These are phyloP conservation scores for Hypena proboscidalis DNA, from an alignment of 2,888 invertebrate species.

Conservation along the genomic window DNA sequence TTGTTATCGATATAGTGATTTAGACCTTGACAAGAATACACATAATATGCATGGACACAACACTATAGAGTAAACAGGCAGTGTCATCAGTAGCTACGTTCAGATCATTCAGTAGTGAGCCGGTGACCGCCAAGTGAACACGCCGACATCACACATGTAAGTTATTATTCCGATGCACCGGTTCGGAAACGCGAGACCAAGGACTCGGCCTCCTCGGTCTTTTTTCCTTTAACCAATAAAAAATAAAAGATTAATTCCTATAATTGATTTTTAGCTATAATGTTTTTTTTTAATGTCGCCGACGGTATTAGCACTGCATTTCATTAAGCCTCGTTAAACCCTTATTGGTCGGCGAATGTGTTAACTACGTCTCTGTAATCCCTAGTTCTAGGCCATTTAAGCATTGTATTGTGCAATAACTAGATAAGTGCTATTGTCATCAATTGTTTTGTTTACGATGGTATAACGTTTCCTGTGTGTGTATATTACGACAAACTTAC, in stretches of 20 bases:
- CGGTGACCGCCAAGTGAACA: constrained; percentile 47
- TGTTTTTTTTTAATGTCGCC: background rate
- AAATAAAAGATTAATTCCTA: no score
- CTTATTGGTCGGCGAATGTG: constrained; percentile 25
- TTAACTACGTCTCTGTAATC: constrained; percentile 16
- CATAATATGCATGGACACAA: constrained; percentile 32
- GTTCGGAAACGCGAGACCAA: constrained; percentile 33
- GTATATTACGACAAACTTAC: constrained; percentile 7
- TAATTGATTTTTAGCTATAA: no score
- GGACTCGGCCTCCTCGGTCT: constrained; percentile 34
- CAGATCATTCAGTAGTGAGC: constrained; percentile 46
- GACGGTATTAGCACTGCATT: background rate
- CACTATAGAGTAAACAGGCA: constrained; percentile 29
- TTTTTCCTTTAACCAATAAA: no score
- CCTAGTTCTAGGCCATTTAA: constrained; percentile 18
- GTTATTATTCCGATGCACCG: constrained; percentile 44
- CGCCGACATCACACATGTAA: constrained; percentile 54
- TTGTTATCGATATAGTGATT: constrained; percentile 9
- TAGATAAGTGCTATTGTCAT: constrained; percentile 6
- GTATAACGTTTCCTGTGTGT: constrained; percentile 12
- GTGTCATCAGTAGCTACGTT: constrained; percentile 11
- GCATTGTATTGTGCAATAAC: constrained; percentile 17
- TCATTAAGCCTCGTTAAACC: constrained; percentile 2
- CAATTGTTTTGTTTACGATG: constrained; percentile 21
- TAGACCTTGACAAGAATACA: constrained; percentile 5